These are phyloP conservation scores for Corythornis cristatus DNA, from an alignment of 2,113 vertebrate species.

Conservation along the genomic window DNA sequence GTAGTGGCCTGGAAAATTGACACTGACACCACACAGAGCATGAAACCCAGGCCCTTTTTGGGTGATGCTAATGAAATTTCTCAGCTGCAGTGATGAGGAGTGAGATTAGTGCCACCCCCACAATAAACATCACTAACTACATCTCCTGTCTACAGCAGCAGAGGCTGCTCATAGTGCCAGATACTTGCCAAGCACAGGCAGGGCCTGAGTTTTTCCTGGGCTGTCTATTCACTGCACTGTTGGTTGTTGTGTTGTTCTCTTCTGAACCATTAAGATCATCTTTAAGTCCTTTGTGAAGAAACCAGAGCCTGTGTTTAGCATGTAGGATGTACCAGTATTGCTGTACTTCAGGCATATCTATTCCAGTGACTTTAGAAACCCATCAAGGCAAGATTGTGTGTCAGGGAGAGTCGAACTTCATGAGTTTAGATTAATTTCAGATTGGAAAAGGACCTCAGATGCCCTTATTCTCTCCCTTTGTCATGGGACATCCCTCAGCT, in stretches of 20 bases:
- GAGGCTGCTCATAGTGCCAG: not conserved
- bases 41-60: not conserved
- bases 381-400: not conserved
- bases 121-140: not conserved
- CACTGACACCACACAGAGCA: not conserved
- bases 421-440: not conserved
- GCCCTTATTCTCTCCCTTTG: not conserved
- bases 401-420: slow-evolving; percentile 9
- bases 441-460: not conserved
- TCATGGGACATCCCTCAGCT: not conserved
- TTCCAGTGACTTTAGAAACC: not conserved
- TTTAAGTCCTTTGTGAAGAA: not conserved
- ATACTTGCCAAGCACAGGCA: not conserved
- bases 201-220: not conserved
- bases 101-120: not conserved
- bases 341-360: not conserved
- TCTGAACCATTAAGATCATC: not conserved
- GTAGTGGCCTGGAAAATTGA: slow-evolving; percentile 25
- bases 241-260: not conserved
- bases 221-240: not conserved
- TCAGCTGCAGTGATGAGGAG: slow-evolving; percentile 25
- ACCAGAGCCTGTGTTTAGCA: not conserved
- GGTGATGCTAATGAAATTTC: slow-evolving; percentile 31
- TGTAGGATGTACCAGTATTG: not conserved
- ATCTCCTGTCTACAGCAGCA: not conserved